Conservation (phyloP, 2,888 invertebrate genomes). For the Epirrita christyi region DNA sequence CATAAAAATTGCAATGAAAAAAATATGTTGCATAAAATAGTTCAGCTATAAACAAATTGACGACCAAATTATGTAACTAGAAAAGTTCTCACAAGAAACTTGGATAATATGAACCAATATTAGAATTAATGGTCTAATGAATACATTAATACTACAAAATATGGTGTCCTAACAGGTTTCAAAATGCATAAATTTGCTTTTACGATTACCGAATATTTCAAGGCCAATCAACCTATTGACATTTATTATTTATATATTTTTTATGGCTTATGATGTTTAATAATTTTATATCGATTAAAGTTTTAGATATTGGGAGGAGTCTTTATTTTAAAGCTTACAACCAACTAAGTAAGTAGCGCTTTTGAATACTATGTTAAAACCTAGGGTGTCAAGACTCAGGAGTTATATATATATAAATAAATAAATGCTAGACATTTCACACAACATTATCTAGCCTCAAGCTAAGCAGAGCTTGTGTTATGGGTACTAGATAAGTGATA, state of each 20-base stretch:
- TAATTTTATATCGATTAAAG: no score
- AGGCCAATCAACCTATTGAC: constrained; percentile 22
- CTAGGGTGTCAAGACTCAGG: no score
- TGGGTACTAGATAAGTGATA: no score
- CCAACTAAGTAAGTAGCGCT: no score
- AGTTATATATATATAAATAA: no score
- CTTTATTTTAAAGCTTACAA: no score
- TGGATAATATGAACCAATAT: neutral
- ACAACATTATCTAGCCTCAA: no score
- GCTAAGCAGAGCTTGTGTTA: no score
- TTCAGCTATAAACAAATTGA: neutral
- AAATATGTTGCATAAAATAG: neutral
- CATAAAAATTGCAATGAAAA: neutral
- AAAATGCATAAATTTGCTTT: constrained; percentile 19
- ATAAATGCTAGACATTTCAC: no score
- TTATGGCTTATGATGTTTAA: constrained; percentile 8
- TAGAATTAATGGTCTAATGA: constrained; percentile 11
- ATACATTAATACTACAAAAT: constrained; percentile 19
- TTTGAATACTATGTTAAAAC: no score
- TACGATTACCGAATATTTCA: constrained; percentile 19
- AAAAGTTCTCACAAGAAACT: neutral
- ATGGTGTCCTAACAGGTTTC: constrained; percentile 13
- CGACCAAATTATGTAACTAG: neutral
- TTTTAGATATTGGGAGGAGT: no score
- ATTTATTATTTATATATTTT: constrained; percentile 21